phyloP scores from a whole-genome alignment of 1,140 invertebrate genomes.

The Tribolium castaneum region DNA sequence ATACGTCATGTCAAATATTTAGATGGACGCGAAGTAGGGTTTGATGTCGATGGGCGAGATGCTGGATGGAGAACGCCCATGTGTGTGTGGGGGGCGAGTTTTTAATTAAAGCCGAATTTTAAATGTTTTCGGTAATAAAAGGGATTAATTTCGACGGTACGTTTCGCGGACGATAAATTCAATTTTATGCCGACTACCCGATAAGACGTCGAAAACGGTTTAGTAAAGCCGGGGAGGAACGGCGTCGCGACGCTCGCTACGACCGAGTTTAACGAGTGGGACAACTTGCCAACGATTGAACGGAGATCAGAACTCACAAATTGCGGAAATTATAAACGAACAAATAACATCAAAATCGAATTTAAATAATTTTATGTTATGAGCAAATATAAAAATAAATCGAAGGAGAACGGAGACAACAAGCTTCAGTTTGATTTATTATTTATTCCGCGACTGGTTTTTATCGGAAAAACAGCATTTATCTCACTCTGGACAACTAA shows the following conservation, averaged over 20 bases:
- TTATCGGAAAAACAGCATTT: too few relatives aligned
- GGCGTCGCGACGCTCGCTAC: background rate
- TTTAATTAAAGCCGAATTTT: conserved; percentile 1
- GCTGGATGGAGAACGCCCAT: too few relatives aligned
- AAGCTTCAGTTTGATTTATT: too few relatives aligned
- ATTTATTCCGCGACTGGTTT: too few relatives aligned
- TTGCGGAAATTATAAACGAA: background rate
- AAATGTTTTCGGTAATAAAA: background rate
- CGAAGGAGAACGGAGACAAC: too few relatives aligned
- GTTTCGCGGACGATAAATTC: conserved; percentile 31
- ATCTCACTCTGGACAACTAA: too few relatives aligned
- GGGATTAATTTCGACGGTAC: conserved; percentile 21
- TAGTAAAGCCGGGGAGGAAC: background rate
- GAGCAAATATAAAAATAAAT: background rate
- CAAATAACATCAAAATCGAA: background rate
- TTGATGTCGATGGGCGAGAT: conserved; percentile 33
- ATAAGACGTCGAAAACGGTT: conserved; percentile 24
- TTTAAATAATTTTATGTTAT: too few relatives aligned
- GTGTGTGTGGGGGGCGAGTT: background rate
- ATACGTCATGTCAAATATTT: conserved; percentile 57
- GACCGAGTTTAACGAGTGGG: background rate
- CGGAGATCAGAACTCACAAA: background rate
- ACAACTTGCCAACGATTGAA: background rate
- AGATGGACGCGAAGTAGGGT: conserved; percentile 50
- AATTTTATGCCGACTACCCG: conserved; percentile 12